phyloP scores from a whole-genome alignment of 2,113 vertebrate species.

The Callorhinus ursinus region DNA sequence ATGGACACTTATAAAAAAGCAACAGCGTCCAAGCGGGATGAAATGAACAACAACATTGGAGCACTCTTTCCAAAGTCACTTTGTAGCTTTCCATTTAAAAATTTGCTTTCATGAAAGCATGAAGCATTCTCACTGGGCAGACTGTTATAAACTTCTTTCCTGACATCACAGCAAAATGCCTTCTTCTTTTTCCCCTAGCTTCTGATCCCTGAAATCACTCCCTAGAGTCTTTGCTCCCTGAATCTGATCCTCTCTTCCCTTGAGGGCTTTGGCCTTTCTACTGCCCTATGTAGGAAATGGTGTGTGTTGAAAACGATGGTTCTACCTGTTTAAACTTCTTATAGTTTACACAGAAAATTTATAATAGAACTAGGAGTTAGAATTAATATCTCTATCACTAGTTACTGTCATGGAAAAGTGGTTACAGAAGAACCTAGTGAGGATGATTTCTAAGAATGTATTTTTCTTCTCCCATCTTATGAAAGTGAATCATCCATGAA shows the following conservation, averaged over 20 bases:
- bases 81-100: neutral
- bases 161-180: neutral
- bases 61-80: neutral
- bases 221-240: neutral
- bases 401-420: neutral
- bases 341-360: neutral
- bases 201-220: neutral
- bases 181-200: neutral
- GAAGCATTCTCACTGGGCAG: neutral
- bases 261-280: neutral
- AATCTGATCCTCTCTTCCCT: neutral
- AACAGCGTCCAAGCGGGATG: neutral
- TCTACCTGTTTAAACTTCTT: neutral
- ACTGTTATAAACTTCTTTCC: neutral
- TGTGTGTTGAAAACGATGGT: neutral
- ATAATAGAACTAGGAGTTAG: neutral
- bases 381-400: neutral
- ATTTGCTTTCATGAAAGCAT: neutral
- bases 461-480: neutral
- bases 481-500: neutral
- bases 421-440: neutral
- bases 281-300: neutral
- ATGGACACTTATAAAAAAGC: neutral
- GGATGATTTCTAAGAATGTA: neutral
- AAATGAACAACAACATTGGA: neutral